Percentiles rank a stretch among this genome's conserved stretches.
Evolutionary conservation across 2,113 vertebrate species (phyloP).

Genomic region (Pelodiscus sinensis): DNA sequence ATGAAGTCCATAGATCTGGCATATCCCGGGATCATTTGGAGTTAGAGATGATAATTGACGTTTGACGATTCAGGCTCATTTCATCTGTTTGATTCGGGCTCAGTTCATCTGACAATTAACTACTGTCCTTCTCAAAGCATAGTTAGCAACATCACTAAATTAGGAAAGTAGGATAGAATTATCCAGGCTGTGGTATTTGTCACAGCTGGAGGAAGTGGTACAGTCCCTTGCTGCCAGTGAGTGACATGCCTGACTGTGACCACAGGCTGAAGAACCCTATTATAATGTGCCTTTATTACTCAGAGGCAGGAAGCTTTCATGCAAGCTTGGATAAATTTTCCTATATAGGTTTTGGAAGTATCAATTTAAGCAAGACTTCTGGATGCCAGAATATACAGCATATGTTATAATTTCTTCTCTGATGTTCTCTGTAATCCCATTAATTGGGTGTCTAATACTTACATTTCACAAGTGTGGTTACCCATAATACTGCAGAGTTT

Average conservation of each 20-base stretch:
- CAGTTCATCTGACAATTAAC: not conserved
- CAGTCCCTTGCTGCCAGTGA: not conserved
- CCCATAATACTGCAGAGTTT: not conserved
- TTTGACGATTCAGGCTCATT: not conserved
- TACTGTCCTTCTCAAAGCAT: not conserved
- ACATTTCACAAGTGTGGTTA: not conserved
- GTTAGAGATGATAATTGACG: not conserved
- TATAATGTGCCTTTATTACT: not conserved
- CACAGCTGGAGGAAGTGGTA: not conserved
- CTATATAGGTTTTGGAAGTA: not conserved
- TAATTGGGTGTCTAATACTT: not conserved
- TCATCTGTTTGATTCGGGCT: not conserved
- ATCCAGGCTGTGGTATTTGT: not conserved
- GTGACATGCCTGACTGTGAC: not conserved
- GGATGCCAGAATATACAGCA: not conserved
- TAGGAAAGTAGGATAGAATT: not conserved
- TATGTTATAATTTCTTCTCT: not conserved
- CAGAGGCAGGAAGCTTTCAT: fast-evolving
- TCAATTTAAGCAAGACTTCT: not conserved
- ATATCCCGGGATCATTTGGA: not conserved
- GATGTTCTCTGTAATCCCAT: not conserved
- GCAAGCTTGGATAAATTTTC: not conserved
- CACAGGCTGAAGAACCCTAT: not conserved
- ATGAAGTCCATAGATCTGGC: not conserved
- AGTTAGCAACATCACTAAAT: not conserved